Evolutionary conservation across 1,140 invertebrate genomes (phyloP).

Genomic region (Conus betulinus): DNA sequence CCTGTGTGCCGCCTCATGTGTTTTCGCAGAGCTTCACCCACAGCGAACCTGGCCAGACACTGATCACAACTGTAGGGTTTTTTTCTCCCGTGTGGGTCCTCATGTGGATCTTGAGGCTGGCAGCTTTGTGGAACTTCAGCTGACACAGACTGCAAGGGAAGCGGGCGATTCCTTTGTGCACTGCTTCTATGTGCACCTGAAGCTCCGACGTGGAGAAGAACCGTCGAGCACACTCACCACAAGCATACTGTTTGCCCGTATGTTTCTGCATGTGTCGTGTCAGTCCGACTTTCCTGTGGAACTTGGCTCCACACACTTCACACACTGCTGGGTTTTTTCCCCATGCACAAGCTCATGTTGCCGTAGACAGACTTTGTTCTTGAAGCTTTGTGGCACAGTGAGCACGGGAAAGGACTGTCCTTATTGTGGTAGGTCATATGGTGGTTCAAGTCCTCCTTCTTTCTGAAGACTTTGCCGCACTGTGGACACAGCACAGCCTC

Average conservation of each 20-base stretch:
- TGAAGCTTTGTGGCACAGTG: background rate
- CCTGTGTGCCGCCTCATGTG: slow-evolving; percentile 79
- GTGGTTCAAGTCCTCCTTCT: background rate
- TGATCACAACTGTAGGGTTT: slow-evolving; percentile 51
- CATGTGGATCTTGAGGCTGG: slow-evolving; percentile 55
- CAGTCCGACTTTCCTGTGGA: background rate
- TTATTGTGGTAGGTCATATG: slow-evolving; percentile 20
- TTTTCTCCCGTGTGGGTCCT: slow-evolving; percentile 56
- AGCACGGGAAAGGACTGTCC: background rate
- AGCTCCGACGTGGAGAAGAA: background rate
- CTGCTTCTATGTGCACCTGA: background rate
- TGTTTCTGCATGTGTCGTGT: slow-evolving; percentile 12
- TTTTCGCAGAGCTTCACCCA: slow-evolving; percentile 75
- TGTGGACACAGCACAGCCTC: background rate
- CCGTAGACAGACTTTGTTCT: background rate
- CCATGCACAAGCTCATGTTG: background rate
- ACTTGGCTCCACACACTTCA: slow-evolving; percentile 4
- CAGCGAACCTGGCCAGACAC: slow-evolving; percentile 51
- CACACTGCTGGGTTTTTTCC: slow-evolving; percentile 3
- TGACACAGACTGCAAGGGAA: background rate
- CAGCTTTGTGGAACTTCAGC: background rate
- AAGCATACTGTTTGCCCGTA: background rate
- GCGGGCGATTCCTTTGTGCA: background rate
- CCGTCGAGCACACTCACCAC: background rate
- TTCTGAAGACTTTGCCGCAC: background rate